These are phyloP conservation scores for Aix galericulata DNA, from an alignment of 2,113 vertebrate species.

Conservation along the genomic window DNA sequence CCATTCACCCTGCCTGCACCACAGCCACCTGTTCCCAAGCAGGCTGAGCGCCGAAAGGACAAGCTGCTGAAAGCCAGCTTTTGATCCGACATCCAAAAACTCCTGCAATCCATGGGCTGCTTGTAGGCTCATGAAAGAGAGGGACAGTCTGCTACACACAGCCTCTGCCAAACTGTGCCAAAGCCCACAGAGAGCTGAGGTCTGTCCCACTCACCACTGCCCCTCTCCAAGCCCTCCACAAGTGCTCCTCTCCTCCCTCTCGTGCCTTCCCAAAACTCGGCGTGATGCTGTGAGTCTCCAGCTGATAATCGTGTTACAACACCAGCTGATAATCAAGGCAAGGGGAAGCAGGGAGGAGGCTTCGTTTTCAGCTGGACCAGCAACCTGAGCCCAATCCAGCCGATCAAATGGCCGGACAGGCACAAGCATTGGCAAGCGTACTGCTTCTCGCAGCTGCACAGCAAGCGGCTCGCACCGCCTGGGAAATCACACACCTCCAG, in stretches of 20 bases:
- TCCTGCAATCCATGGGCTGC: background rate
- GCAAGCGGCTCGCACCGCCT: background rate
- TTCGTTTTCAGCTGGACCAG: background rate
- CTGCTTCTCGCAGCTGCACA: background rate
- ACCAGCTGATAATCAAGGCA: background rate
- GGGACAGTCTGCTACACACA: background rate
- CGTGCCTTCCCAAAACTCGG: background rate
- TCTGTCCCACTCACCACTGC: background rate
- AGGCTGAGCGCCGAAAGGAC: background rate
- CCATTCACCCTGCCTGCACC: background rate
- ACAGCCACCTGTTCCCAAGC: background rate
- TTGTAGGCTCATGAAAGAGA: background rate
- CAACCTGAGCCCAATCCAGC: background rate
- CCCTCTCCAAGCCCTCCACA: background rate
- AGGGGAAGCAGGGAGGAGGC: background rate
- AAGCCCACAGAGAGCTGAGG: background rate
- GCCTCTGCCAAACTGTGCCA: background rate
- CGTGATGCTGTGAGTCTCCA: background rate
- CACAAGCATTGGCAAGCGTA: background rate
- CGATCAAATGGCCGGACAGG: background rate
- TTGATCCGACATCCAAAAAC: background rate
- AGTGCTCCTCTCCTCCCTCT: accelerated
- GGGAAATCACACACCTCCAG: background rate
- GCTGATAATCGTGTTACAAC: background rate
- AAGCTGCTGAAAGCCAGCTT: background rate